Percentiles rank a stretch among this genome's conserved stretches.
Conservation (phyloP, 2,797 vertebrate genomes). For the Lagocephalus sceleratus region DNA sequence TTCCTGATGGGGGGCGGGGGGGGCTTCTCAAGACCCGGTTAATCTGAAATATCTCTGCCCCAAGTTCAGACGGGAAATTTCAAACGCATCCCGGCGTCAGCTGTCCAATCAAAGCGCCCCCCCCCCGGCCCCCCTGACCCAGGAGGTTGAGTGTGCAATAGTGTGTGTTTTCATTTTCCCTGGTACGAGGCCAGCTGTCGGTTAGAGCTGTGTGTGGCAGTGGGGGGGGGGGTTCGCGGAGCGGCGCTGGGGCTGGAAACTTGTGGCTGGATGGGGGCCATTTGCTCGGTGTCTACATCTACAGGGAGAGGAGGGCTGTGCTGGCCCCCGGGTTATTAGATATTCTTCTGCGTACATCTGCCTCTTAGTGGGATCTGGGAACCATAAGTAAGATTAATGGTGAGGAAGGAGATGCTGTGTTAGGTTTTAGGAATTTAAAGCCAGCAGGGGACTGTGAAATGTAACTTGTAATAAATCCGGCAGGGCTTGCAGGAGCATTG, state of each 20-base stretch:
- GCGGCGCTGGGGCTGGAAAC: constrained; percentile 41
- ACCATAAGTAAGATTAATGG: constrained; percentile 38
- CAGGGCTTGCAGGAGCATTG: no score
- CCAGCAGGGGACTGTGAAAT: constrained; percentile 22
- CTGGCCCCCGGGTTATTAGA: constrained; percentile 31
- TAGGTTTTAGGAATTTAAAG: constrained; percentile 37
- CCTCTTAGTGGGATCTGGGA: constrained; percentile 2
- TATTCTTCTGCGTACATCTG: constrained; percentile 34
- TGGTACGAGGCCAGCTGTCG: constrained; percentile 78
- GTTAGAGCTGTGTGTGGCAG: constrained; percentile 68
- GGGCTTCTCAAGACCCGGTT: background rate
- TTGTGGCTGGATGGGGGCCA: constrained; percentile 64
- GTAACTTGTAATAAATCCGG: background rate
- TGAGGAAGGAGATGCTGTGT: constrained; percentile 31
- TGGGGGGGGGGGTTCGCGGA: constrained; percentile 40
- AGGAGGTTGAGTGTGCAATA: constrained; percentile 59
- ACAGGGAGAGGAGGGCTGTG: constrained; percentile 29
- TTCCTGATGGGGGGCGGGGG: constrained; percentile 3
- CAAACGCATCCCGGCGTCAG: constrained; percentile 63
- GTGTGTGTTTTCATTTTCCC: constrained; percentile 75
- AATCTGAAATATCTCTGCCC: constrained; percentile 48
- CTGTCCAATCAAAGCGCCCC: constrained; percentile 68
- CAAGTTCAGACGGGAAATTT: constrained; percentile 58
- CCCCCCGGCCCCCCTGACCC: constrained; percentile 10
- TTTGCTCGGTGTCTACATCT: constrained; percentile 67